Evolutionary conservation across 2,113 vertebrate species (phyloP), one percentile per base, ranked within the genome.

Genomic region (Pollimyrus isidori): DNA sequence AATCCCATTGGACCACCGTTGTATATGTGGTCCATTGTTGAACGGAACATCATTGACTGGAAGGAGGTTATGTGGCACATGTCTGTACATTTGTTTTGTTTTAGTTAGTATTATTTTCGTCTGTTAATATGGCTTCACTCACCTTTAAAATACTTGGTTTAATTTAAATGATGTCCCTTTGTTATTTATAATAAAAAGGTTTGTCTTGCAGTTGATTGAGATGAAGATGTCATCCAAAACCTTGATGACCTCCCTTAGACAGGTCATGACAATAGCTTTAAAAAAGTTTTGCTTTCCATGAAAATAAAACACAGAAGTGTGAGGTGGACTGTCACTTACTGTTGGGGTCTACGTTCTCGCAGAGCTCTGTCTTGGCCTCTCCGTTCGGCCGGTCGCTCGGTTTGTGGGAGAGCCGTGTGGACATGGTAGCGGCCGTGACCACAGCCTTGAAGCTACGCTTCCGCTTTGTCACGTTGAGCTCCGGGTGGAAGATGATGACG

Each of bases 401-500:
- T 88, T 99, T 99, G 96, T 99, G 98, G 0, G 98, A 98, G 56
- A 99, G 97, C 1, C 98, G 96, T 0, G 98, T 97, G 0, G 98
- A 98, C 97, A 98, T 98, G 91, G 98, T 97, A 87, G 98, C 98
- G 11, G 97, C 98, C 0, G 98, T 99, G 93, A 97, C 98, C 88
- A 99, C 98, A 0, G 97, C 98, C 93, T 99, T 99, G 96, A 99
- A 99, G 93, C 97, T 98, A 26, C 98, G 96, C 88, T 99, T 99
- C 91, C 98, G 95, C 92, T 99, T 99, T 95, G 98, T 98, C 91
- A 99, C 98, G 87, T 99, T 99, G 85, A 98, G 97, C 94, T 99
- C 98, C 0, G 98, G 98, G 93, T 99, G 98, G 95, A 99, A 98
- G 95, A 99, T 97, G 95, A 99, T 98, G 96, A 99, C 97, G 93